Base-by-base conservation (phyloP, 2,888 invertebrate genomes). In the Standfussiana lucernea region DNA sequence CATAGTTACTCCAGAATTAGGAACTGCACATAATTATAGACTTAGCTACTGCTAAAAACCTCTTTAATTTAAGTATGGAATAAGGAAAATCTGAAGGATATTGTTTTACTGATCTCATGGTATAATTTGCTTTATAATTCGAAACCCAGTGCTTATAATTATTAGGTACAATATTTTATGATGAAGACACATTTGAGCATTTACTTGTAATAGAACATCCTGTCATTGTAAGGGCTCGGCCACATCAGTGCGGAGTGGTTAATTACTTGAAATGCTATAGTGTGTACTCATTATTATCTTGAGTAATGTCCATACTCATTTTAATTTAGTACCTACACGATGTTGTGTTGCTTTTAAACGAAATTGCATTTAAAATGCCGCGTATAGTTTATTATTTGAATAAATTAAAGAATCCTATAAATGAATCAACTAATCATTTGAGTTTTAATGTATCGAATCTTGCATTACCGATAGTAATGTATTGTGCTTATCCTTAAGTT, bases 101-200 rank as follows among this genome's bases (percentile, higher is more conserved):
- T 81, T 81, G 82, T 77, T 78, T 77, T 53, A 77, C 67, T 85
- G 85, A 86, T 86, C 85, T 86, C 85, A 86, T 76, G 73, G 76
- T 84, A 76, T 77, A 68, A 59, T 81, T 74, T 75, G 75, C 59
- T 75, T 78, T 78, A 84, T 50, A 47, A 84, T 84, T 83, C 67
- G 77, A 80, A 80, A 68, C 35, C 84, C 73, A 84, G 77, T 84
- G 84, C 77, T 84, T 68, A 18, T 73, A 68, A 65, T 59, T 47
- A 56, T n/a, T 69, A 75, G 81, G 45, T 71, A 70, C 70, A 67
- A 35, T 37, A 56, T 47, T 35, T 56, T 35, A 47, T 68, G 53
- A n/a, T 74, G 45, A 45, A 24, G 50, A 28, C 65, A 66, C 42
- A 61, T 73, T 59, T 35, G 18, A 65, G 64, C 47, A 66, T 80